A percentile compares a stretch with the other conserved stretches of the same genome.
These are phyloP conservation scores for Maccullochella peelii DNA, from an alignment of 2,113 vertebrate species.

Conservation along the genomic window DNA sequence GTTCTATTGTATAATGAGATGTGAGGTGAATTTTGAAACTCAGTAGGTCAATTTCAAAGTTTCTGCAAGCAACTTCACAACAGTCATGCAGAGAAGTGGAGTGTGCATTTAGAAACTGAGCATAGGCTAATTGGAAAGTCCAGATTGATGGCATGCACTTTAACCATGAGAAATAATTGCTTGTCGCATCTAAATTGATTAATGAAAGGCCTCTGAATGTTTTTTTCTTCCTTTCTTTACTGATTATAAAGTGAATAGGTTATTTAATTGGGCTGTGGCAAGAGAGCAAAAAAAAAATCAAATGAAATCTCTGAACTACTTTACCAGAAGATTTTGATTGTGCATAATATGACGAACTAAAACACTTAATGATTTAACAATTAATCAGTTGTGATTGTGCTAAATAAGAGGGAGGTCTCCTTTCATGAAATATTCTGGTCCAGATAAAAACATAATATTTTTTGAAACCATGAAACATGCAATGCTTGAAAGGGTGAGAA, in stretches of 20 bases:
- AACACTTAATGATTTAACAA: slow-evolving; percentile 17
- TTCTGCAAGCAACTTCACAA: slow-evolving; percentile 15
- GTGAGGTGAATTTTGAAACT: slow-evolving; percentile 23
- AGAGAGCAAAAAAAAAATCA: background rate
- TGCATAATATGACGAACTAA: background rate
- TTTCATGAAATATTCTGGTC: background rate
- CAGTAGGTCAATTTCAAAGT: slow-evolving; percentile 42
- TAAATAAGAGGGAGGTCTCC: background rate
- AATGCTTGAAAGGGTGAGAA: background rate
- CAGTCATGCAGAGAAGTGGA: slow-evolving; percentile 30
- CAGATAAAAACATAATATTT: background rate
- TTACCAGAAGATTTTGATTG: background rate
- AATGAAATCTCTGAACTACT: background rate
- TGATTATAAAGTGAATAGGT: slow-evolving; percentile 41
- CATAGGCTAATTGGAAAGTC: slow-evolving; percentile 56
- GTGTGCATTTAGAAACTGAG: slow-evolving; percentile 38
- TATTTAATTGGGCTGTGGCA: slow-evolving; percentile 35
- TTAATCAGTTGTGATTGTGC: background rate
- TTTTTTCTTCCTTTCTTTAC: slow-evolving; percentile 26
- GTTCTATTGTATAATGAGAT: slow-evolving; percentile 22
- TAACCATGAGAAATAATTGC: slow-evolving; percentile 65
- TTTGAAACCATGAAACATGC: background rate
- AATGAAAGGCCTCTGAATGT: slow-evolving; percentile 54
- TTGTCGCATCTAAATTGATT: slow-evolving; percentile 64
- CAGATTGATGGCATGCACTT: slow-evolving; percentile 63